Base-by-base conservation (phyloP, 2,797 vertebrate genomes). In the Propithecus deckenii region DNA sequence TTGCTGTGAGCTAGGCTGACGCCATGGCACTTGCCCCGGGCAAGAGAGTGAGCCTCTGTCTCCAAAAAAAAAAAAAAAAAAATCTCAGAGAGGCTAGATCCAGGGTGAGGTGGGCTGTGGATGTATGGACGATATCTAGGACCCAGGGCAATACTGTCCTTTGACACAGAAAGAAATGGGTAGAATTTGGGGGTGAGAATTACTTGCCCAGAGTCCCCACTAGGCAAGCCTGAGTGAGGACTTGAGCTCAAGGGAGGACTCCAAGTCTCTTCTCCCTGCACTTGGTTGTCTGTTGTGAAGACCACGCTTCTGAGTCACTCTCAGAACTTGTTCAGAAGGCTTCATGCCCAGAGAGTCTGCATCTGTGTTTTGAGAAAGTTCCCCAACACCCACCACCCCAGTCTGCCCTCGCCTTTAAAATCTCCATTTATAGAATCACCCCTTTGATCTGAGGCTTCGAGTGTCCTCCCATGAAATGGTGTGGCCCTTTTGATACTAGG, bases 131-230 rank as follows among this genome's bases (percentile, higher is more conserved):
- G 18, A 25, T 28, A 7, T 55, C 38, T 2, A 0, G 22, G 18
- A 25, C n/a, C 3, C 2, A 0, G 50, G 2, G n/a, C 18, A 1
- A 1, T 18, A 1, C 55, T 10, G 1, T 13, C 28, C 2, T 38
- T 23, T 57, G 9, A 46, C 71, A 25, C 8, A 3, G 15, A 71
- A 55, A 12, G 50, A 43, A 43, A 43, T 43, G 41, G 5, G 5
- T 43, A 43, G 41, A 43, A 43, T 43, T 43, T 43, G 41, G 41
- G 41, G 41, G 5, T 43, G 41, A 43, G 41, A 43, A 43, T 43
- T 43, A 43, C 41, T 43, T 12, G 41, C 18, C 22, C 52, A 30
- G 32, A 80, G 80, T 55, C 80, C 46, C 28, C 50, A 11, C 17
- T 5, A 17, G 41, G 18, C 38, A 71, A 23, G 0, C 3, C 1